These are phyloP conservation scores for Masticophis lateralis DNA, from an alignment of 2,797 vertebrate genomes.

Conservation along the genomic window DNA sequence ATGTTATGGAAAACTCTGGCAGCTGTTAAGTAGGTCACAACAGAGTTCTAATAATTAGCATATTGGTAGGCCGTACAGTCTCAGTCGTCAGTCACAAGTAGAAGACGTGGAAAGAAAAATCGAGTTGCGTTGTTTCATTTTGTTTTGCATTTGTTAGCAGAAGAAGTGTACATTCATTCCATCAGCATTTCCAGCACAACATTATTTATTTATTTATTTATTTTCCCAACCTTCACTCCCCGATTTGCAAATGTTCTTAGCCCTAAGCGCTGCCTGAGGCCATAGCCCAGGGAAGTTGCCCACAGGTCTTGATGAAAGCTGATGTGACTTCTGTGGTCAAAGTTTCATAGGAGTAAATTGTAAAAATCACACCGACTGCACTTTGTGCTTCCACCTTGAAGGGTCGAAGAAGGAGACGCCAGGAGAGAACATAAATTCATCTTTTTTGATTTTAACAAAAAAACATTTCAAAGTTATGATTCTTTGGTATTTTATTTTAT, in stretches of 20 bases:
- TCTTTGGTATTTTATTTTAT: conserved; percentile 54
- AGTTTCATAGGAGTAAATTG: conserved; percentile 70
- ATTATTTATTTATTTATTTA: conserved; percentile 27
- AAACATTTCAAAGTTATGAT: conserved; percentile 57
- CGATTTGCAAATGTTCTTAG: conserved; percentile 66
- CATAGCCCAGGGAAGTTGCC: conserved; percentile 71
- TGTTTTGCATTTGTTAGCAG: conserved; percentile 50
- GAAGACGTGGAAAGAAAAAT: conserved; percentile 39
- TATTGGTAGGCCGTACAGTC: conserved; percentile 58
- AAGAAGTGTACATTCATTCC: conserved; percentile 43
- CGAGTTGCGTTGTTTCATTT: conserved; percentile 42
- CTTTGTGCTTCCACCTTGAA: conserved; percentile 69
- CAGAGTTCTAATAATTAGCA: conserved; percentile 65
- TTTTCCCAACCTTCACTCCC: conserved; percentile 55
- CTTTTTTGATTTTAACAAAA: not conserved
- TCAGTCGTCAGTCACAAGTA: conserved; percentile 43
- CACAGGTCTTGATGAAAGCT: conserved; percentile 73
- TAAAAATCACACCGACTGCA: conserved; percentile 62
- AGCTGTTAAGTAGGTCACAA: conserved; percentile 72
- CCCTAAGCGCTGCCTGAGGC: conserved; percentile 75
- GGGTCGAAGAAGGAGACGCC: conserved; percentile 57
- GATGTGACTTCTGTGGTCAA: conserved; percentile 69
- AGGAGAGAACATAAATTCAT: conserved; percentile 23
- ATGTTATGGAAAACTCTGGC: conserved; percentile 55
- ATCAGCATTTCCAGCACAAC: conserved; percentile 23